Evolutionary conservation across 1,140 invertebrate species (phyloP), one percentile per base, ranked within the genome.

Genomic region (Cylas formicarius): DNA sequence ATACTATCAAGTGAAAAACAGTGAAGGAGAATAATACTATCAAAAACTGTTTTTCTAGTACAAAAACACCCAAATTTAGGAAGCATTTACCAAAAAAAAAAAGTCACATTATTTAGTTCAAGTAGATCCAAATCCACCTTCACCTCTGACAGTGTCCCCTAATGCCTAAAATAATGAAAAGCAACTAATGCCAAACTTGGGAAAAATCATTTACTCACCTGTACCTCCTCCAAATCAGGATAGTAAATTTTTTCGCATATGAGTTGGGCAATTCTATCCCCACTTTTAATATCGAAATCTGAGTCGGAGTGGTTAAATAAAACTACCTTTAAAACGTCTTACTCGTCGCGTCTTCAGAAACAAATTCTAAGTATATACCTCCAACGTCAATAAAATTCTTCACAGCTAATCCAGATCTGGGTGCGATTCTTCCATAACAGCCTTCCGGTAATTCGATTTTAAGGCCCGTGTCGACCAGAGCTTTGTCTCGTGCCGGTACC

Each of bases 351-450:
- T 90, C 87, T 65, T 24, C 50, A 47, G 31, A 46, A 39, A 8
- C 3, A 17, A 35, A 36, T 24, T 24, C 17, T 34, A 3, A 34
- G 10, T 1, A 27, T 23, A n/a, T 65, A 81, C 79, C 78, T 63
- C 94, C 95, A 57, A 99, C 90, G 74, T 99, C 93, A 57, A 99
- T 96, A 46, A 86, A 89, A 67, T 96, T 78, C 70, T 99, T 99
- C 27, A 81, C 80, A 18, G 96, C 93, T 22, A 99, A 71, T 0
- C 96, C 96, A 43, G 94, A 98, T 39, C 96, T 78, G 4, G 97
- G 95, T 3, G 96, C 96, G 22, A 99, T 77, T 55, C 96, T 72
- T 5, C 95, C 97, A 67, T 99, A 99, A 55, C 87, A 93, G 6
- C 90, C 91, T 34, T 77, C 72, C 2, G 93, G 89, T 17, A 93